Evolutionary conservation across 2,888 invertebrate species (phyloP), one percentile per base, ranked within the genome.

Genomic region (Therioaphis trifolii): DNA sequence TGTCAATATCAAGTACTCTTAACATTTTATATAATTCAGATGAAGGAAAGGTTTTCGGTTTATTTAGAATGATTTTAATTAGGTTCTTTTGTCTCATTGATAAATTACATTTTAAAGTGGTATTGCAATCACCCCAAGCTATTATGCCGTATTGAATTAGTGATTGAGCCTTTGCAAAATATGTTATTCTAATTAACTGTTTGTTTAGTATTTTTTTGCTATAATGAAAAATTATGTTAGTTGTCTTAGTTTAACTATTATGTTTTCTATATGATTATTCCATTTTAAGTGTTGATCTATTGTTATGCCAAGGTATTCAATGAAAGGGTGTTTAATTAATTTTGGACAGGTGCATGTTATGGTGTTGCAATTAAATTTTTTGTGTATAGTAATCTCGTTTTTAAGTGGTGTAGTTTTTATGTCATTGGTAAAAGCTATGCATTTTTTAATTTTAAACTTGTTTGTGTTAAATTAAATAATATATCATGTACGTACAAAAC

Each of bases 261-360:
- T 24, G 24, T 43, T 18, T 69, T 69, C 69, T 11, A 46, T 71
- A 71, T 46, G 71, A 46, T 9, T 27, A 71, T 71, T 49, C 49
- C 71, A 52, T 72, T 27, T 72, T 72, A 72, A 29, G 2, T 52
- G 0, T 46, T 71, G 71, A 27, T 71, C 49, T 46, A 72, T 72
- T 72, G 18, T 52, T 29, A 35, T 52, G n/a, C 72, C 72, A 12
- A 72, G 29, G 5, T 72, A 29, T 72, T 72, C 52, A 52, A 14
- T 52, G 18, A 29, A 29, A 52, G 52, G 4, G 18, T 72, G 29
- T 52, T 72, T 72, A 29, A 72, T 52, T 72, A 72, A 72, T 72
- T 72, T 72, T 4, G 29, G 4, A 29, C 52, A 61, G 24, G 61
- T 61, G 61, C 61, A 61, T 27, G 61, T 27, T 61, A 12, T 5